Conservation (phyloP, 1,140 invertebrate species). For the Idris sp. region DNA sequence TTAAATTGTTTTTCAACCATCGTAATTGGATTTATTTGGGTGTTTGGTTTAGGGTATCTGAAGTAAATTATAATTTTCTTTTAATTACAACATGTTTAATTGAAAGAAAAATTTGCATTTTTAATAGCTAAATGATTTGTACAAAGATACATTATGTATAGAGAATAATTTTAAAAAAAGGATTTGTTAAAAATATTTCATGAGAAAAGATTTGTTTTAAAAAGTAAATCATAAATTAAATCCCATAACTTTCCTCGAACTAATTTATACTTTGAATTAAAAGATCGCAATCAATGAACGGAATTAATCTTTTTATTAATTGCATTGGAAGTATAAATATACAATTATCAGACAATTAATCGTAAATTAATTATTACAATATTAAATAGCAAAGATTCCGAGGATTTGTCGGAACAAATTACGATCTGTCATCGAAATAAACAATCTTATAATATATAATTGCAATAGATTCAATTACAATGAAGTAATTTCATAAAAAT, state of each 20-base stretch:
- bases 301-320: slow-evolving; percentile 15
- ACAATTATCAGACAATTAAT: slow-evolving; percentile 8
- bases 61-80: slow-evolving; percentile 6
- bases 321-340: slow-evolving; percentile 3
- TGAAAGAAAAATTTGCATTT: neutral
- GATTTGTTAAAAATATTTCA: too few species aligned
- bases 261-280: too few species aligned
- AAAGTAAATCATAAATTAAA: too few species aligned
- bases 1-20: slow-evolving; percentile 21
- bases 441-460: slow-evolving; percentile 12
- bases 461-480: slow-evolving; percentile 26
- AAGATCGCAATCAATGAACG: too few species aligned
- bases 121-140: too few species aligned
- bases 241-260: too few species aligned
- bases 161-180: too few species aligned
- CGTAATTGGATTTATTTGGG: slow-evolving; percentile 15
- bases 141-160: too few species aligned
- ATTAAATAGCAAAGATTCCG: slow-evolving; percentile 18
- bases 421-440: slow-evolving; percentile 14
- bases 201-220: too few species aligned
- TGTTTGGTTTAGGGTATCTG: slow-evolving; percentile 1
- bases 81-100: neutral
- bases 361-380: slow-evolving; percentile 7
- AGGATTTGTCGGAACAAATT: slow-evolving; percentile 13
- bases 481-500: slow-evolving; percentile 31